Evolutionary conservation across 2,797 vertebrate species (phyloP).

Genomic region (Falco novaeseelandiae): DNA sequence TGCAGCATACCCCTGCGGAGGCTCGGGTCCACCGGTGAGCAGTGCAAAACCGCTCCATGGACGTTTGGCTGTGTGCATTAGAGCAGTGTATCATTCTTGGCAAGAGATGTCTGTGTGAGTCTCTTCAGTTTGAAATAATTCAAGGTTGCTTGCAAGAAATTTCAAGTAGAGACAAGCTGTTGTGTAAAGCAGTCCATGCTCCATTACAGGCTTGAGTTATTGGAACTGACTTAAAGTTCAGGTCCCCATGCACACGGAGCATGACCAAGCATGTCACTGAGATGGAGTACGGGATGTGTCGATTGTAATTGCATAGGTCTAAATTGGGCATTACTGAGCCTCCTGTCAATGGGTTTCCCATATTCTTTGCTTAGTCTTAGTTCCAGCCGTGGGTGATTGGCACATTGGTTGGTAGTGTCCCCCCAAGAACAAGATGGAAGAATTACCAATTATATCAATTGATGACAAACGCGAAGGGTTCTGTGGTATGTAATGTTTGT

Average conservation of each 20-base stretch:
- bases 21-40: accelerated
- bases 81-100: accelerated
- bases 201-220: not conserved
- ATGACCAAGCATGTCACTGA: not conserved
- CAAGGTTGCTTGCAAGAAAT: not conserved
- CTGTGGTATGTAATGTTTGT: not conserved
- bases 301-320: not conserved
- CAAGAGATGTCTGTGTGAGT: not conserved
- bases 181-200: not conserved
- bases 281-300: accelerated
- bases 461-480: not conserved
- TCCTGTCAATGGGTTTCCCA: accelerated
- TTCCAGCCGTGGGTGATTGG: accelerated
- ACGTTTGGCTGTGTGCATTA: accelerated
- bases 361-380: not conserved
- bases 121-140: not conserved
- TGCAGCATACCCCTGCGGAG: not conserved
- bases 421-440: not conserved
- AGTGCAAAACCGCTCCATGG: not conserved
- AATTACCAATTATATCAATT: not conserved
- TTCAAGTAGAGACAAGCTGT: not conserved
- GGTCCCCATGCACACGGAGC: accelerated
- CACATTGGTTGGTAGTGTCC: not conserved
- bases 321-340: not conserved
- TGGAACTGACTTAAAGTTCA: not conserved